Percentiles rank a stretch among this genome's conserved stretches.
These are phyloP conservation scores for Ivindomyrus marchei DNA, from an alignment of 2,113 vertebrate species.

Conservation along the genomic window DNA sequence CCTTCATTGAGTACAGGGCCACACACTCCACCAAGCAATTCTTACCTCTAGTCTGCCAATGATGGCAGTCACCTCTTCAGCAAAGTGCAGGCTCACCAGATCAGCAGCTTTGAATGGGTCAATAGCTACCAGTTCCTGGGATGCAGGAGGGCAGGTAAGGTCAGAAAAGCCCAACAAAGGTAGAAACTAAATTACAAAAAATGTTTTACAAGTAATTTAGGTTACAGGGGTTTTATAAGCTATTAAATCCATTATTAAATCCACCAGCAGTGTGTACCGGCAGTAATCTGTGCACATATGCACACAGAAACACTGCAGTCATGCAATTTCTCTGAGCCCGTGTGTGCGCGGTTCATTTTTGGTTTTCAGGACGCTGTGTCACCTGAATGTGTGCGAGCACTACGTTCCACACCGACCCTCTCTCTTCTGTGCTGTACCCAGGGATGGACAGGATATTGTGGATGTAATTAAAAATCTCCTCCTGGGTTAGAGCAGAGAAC, in stretches of 20 bases:
- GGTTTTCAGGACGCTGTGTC: not conserved
- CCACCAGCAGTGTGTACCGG: not conserved
- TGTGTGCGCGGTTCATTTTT: not conserved
- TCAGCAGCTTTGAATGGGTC: conserved; percentile 82
- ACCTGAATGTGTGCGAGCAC: conserved; percentile 78
- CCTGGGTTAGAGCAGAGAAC: conserved; percentile 50
- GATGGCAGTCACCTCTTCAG: conserved; percentile 68
- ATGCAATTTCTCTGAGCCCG: not conserved
- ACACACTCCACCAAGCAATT: not conserved
- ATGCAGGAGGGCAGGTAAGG: conserved; percentile 27
- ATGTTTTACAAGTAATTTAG: not conserved
- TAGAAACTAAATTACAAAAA: not conserved
- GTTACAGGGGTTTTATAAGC: conserved; percentile 5
- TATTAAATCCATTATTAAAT: not conserved
- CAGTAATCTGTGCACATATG: not conserved
- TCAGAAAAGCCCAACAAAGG: not conserved
- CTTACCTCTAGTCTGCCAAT: conserved; percentile 73
- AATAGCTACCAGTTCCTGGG: conserved; percentile 76
- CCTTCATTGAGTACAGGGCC: not conserved
- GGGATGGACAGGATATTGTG: conserved; percentile 92
- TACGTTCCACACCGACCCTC: conserved; percentile 74
- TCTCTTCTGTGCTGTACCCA: conserved; percentile 80
- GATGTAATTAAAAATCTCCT: conserved; percentile 87
- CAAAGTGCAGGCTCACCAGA: conserved; percentile 77
- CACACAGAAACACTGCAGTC: not conserved